A percentile compares a stretch with the other conserved stretches of the same genome.
phyloP scores from a whole-genome alignment of 2,113 vertebrate genomes.

The Sinocyclocheilus grahami region DNA sequence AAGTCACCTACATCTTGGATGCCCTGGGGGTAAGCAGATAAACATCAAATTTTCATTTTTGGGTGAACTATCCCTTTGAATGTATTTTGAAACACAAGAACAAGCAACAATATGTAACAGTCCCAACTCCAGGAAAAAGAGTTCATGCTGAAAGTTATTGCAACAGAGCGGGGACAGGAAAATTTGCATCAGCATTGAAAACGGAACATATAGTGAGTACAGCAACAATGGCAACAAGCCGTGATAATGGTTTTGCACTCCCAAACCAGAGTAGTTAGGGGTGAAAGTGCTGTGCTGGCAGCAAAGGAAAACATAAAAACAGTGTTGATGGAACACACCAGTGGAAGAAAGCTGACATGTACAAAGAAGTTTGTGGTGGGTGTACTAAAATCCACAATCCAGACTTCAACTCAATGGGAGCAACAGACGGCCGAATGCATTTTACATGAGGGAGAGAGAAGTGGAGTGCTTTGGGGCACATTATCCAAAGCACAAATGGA shows the following conservation, averaged over 20 bases:
- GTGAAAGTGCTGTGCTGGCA: slow-evolving; percentile 39
- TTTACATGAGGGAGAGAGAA: slow-evolving; percentile 52
- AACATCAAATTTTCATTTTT: too few relatives aligned
- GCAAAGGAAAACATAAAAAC: slow-evolving; percentile 33
- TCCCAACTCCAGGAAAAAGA: not conserved
- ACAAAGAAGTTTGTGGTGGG: slow-evolving; percentile 25
- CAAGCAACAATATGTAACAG: not conserved
- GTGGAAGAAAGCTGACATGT: slow-evolving; percentile 20
- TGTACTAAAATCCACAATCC: slow-evolving; percentile 36
- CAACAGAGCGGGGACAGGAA: slow-evolving; percentile 9
- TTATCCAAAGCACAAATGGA: slow-evolving; percentile 43
- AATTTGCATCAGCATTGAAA: slow-evolving; percentile 30
- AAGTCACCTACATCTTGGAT: too few relatives aligned
- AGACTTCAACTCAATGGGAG: slow-evolving; percentile 29
- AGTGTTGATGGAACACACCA: slow-evolving; percentile 25
- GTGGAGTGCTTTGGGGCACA: slow-evolving; percentile 32
- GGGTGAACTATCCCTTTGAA: too few relatives aligned
- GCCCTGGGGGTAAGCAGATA: too few relatives aligned
- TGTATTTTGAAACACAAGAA: not conserved
- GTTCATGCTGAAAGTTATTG: not conserved
- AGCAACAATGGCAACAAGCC: slow-evolving; percentile 42
- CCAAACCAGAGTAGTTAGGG: not conserved
- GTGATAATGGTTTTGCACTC: slow-evolving; percentile 16
- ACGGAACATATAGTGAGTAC: not conserved
- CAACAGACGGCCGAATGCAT: slow-evolving; percentile 52